Percentiles rank a stretch among this genome's conserved stretches.
phyloP scores from a whole-genome alignment of 2,888 invertebrate genomes.

The Leptopilina syphax region DNA sequence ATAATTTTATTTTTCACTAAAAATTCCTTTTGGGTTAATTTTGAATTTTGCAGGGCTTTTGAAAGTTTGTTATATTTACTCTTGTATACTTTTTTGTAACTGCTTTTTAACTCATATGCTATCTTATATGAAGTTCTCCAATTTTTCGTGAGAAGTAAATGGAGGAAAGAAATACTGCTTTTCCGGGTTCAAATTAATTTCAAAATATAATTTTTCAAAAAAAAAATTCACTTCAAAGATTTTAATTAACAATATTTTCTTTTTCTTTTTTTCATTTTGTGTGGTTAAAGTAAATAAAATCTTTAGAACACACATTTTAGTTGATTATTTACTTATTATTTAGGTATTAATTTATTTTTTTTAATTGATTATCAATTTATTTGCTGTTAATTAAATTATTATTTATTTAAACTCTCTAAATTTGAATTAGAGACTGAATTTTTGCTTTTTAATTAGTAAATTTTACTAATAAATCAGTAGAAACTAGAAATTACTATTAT shows the following conservation, averaged over 20 bases:
- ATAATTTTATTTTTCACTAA: too few species aligned
- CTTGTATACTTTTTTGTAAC: background rate
- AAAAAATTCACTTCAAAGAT: background rate
- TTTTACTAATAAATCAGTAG: too few species aligned
- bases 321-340: background rate
- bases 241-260: background rate
- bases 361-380: background rate
- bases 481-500: too few species aligned
- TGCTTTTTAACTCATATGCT: constrained; percentile 6
- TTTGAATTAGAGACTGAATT: too few species aligned
- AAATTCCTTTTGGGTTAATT: background rate
- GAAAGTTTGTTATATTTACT: background rate
- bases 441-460: too few species aligned
- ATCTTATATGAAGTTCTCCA: constrained; percentile 8
- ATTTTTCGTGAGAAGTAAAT: background rate
- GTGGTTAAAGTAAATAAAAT: background rate
- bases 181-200: background rate
- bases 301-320: too few species aligned
- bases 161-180: background rate
- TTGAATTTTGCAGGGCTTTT: background rate
- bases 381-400: too few species aligned
- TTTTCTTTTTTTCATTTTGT: background rate
- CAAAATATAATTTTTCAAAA: background rate
- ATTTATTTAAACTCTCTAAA: too few species aligned
- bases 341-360: background rate